Base-by-base conservation (phyloP, 2,888 invertebrate genomes). In the Pyrochroa serraticornis region DNA sequence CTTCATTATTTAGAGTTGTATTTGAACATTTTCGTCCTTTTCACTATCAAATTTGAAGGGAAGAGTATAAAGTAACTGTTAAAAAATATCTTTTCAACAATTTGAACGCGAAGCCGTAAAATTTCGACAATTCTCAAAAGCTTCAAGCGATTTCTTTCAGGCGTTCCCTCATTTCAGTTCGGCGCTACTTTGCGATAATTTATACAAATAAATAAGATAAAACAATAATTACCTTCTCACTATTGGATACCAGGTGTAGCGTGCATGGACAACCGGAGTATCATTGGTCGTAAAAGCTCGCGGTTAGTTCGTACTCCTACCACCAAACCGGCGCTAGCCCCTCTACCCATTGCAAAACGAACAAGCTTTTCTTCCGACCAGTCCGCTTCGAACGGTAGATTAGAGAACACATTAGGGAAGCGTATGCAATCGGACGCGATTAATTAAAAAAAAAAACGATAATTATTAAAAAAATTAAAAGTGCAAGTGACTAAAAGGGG, bases 291-390 rank as follows among this genome's bases (percentile, higher is more conserved):
- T 38, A 43, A 50, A 56, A 58, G 63, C 61, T 60, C 59, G 55
- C 52, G 44, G 33, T 50, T 62, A 64, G 63, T 64, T 60, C 56
- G 35, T 36, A 49, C 60, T 63, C 60, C 58, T 59, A 52, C 65
- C 66, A 60, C 62, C 35, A 66, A 66, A 63, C 64, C 62, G 59
- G 60, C 39, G 58, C 51, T 56, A 62, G 60, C 66, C 66, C 67
- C 66, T 56, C 67, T 62, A 52, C 61, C 53, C 45, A 35, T 37
- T 44, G 9, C 9, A 10, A 9, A 1, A 9, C 22, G 42, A 10
- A 14, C 7, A 32, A 42, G 32, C 10, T 31, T 41, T 46, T 49
- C 50, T 2, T 2, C 22, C 3, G 22, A 22, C 22, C 45, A 56
- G 56, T 56, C 49, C 32, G 50, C 35, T 56, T 6, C 30, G 31